A percentile compares a stretch with the other conserved stretches of the same genome.
These are phyloP conservation scores for Turritopsis dohrnii DNA, from an alignment of 30 jellyfish, hydroid and myxozoan genomes.

Conservation along the genomic window DNA sequence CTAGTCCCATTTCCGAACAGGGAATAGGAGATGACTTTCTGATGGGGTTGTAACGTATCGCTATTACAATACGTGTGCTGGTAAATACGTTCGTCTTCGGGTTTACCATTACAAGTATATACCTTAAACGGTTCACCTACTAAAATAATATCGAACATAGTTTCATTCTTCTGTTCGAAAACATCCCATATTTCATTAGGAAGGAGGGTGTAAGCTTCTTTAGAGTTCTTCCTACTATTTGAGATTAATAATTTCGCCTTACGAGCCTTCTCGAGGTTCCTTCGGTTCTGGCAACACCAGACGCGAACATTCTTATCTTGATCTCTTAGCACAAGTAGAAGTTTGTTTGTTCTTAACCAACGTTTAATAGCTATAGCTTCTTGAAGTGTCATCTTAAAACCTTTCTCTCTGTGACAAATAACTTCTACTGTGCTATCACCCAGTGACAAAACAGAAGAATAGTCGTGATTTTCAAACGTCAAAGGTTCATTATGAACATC, in stretches of 20 bases:
- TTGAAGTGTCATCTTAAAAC: background rate
- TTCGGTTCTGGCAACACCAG: slow-evolving; percentile 2
- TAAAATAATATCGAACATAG: background rate
- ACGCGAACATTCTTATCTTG: background rate
- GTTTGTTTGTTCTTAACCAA: background rate
- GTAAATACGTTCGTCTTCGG: background rate
- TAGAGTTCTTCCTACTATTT: background rate
- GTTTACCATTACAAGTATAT: background rate
- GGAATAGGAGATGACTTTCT: background rate
- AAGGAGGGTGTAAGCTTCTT: background rate
- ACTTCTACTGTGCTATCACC: background rate
- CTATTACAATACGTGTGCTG: background rate
- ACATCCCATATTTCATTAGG: background rate
- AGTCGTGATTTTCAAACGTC: background rate
- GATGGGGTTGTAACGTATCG: background rate
- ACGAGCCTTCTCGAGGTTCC: background rate
- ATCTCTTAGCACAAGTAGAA: background rate
- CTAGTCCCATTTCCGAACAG: background rate
- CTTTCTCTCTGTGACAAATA: background rate
- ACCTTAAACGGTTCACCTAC: background rate
- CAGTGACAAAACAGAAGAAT: background rate
- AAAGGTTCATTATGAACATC: background rate
- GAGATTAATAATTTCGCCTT: background rate
- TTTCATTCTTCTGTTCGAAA: background rate
- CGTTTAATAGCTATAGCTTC: background rate